Percentiles rank a stretch among this genome's conserved stretches.
phyloP scores from a whole-genome alignment of 2,113 vertebrate species.

The Cynocephalus volans region DNA sequence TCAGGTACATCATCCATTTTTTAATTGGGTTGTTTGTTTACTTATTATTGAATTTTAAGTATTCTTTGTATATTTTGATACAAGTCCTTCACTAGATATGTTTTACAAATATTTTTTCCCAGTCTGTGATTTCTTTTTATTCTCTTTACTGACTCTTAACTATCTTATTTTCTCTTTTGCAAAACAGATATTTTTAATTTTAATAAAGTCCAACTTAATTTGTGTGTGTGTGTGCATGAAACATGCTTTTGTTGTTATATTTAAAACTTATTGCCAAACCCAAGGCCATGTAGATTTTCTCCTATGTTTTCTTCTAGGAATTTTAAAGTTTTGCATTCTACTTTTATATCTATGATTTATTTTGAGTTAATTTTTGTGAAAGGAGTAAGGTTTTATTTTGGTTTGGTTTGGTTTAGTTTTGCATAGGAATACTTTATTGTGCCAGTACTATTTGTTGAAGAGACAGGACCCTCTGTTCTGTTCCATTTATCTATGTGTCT shows the following conservation, averaged over 20 bases:
- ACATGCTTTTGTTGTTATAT: neutral
- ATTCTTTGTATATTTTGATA: neutral
- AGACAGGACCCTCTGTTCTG: too few relatives aligned
- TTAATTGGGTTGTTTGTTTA: conserved; percentile 7
- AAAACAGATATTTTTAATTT: neutral
- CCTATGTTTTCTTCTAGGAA: neutral
- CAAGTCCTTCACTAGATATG: neutral
- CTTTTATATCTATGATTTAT: neutral
- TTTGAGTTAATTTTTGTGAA: neutral
- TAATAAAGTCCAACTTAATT: neutral
- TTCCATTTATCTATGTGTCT: too few relatives aligned
- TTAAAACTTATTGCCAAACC: neutral
- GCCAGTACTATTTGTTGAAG: neutral
- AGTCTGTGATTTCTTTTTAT: neutral
- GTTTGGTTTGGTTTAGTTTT: neutral
- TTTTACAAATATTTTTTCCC: neutral
- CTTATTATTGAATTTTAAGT: neutral
- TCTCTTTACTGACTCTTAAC: neutral
- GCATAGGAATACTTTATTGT: neutral
- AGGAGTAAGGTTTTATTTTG: neutral
- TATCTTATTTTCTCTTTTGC: neutral
- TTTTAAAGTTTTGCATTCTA: neutral
- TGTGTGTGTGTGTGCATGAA: neutral
- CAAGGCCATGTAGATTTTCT: neutral
- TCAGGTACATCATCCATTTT: neutral